phyloP scores from a whole-genome alignment of 2,888 invertebrate species.

The Sturmia bella region DNA sequence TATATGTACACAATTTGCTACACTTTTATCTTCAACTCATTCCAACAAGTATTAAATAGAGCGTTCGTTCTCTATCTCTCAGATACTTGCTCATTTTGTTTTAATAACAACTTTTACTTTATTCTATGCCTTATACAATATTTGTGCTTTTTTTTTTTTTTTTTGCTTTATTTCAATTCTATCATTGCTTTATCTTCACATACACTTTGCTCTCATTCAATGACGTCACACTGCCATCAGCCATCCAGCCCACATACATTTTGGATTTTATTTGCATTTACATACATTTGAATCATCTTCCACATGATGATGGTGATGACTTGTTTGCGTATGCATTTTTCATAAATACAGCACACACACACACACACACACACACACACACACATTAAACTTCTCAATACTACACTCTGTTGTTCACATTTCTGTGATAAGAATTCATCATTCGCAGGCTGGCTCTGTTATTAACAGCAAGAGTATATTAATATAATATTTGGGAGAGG shows the following conservation, averaged over 20 bases:
- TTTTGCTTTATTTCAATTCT: no score
- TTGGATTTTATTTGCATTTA: neutral
- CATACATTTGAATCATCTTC: neutral
- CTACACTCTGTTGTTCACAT: neutral
- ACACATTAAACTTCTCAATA: no score
- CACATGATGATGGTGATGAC: neutral
- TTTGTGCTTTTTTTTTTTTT: neutral
- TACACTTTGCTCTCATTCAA: constrained; percentile 26
- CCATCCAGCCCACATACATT: constrained; percentile 33
- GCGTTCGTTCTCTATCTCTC: neutral
- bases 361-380: neutral
- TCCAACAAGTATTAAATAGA: no score
- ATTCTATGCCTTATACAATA: constrained; percentile 31
- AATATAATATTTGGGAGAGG: no score
- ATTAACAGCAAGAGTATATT: neutral
- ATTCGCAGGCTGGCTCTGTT: neutral
- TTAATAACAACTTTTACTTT: constrained; percentile 62
- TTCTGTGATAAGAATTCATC: constrained; percentile 34
- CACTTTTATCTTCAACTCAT: neutral
- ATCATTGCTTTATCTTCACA: constrained; percentile 24
- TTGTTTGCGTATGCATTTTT: constrained; percentile 14
- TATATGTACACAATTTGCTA: neutral
- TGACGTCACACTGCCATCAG: constrained; percentile 61
- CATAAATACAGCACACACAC: constrained; percentile 1
- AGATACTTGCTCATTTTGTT: neutral